These are phyloP conservation scores for Temnopleurus reevesii DNA, from an alignment of 53 echinoderm and acorn worm genomes.

Conservation along the genomic window DNA sequence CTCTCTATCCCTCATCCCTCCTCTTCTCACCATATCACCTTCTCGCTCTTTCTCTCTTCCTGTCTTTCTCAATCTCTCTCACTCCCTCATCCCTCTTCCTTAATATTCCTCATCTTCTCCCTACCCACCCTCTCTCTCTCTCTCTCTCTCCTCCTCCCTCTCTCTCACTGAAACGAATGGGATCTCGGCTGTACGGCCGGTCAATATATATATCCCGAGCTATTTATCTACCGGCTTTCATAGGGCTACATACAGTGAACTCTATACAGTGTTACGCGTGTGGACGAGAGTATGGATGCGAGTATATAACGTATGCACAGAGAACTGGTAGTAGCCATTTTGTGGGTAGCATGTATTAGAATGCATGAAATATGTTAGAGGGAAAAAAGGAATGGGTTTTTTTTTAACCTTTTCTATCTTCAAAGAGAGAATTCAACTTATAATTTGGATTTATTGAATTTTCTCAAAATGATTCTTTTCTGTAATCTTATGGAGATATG, in stretches of 20 bases:
- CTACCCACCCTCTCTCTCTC: not conserved
- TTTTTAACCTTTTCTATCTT: no score
- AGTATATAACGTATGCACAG: not conserved
- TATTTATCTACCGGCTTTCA: slow-evolving; percentile 30
- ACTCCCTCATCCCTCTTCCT: not conserved
- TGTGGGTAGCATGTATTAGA: no score
- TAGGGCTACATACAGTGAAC: not conserved
- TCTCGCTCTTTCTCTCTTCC: not conserved
- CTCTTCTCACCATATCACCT: not conserved
- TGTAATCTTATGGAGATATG: no score
- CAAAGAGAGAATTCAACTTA: no score
- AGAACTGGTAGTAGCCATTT: not conserved
- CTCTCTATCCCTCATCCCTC: not conserved
- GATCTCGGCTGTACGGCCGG: slow-evolving; percentile 14
- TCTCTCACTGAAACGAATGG: not conserved
- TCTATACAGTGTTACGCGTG: not conserved
- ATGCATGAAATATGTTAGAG: no score
- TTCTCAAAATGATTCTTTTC: no score
- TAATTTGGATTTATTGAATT: no score
- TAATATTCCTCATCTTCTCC: not conserved
- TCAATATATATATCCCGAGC: slow-evolving; percentile 30
- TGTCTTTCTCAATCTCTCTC: not conserved
- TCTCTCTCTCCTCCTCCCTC: not conserved
- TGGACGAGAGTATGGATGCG: not conserved
- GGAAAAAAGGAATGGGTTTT: no score